These are phyloP conservation scores for Syngnathoides biaculeatus DNA, from an alignment of 2,113 vertebrate genomes.

Conservation along the genomic window DNA sequence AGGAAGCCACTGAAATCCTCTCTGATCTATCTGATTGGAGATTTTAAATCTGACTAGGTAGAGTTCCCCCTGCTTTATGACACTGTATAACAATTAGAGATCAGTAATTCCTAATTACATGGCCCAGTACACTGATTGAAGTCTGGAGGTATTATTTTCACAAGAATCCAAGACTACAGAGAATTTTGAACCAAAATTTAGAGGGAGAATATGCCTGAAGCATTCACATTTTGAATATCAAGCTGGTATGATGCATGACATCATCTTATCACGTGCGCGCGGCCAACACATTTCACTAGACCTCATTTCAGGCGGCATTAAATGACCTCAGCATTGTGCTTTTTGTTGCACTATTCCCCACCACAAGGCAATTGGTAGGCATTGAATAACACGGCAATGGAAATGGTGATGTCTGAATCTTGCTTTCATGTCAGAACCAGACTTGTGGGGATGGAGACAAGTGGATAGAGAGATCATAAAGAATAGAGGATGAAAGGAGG, in stretches of 20 bases:
- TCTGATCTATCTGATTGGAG: constrained; percentile 5
- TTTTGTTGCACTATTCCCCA: too few species aligned
- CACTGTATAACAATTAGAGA: background rate
- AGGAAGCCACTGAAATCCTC: constrained; percentile 11
- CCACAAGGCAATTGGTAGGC: background rate
- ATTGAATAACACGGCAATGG: constrained; percentile 12
- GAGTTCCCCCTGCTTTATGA: background rate
- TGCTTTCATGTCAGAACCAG: constrained; percentile 1
- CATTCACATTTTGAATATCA: too few species aligned
- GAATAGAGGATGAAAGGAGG: constrained; percentile 22
- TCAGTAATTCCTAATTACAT: constrained; percentile 34
- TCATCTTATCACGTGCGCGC: too few species aligned
- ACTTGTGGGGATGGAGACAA: constrained; percentile 4
- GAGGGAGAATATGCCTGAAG: too few species aligned
- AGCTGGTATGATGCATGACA: too few species aligned
- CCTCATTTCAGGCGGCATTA: too few species aligned
- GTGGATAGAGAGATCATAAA: constrained; percentile 16
- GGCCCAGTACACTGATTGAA: constrained; percentile 16
- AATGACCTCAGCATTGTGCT: too few species aligned
- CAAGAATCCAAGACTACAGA: background rate
- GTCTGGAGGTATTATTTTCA: background rate
- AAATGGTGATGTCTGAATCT: background rate
- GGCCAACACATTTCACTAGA: too few species aligned
- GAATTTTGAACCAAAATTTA: too few species aligned
- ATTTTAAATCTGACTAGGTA: constrained; percentile 29